Base-by-base conservation (phyloP, 2,113 vertebrate species). In the Noturus placidus region DNA sequence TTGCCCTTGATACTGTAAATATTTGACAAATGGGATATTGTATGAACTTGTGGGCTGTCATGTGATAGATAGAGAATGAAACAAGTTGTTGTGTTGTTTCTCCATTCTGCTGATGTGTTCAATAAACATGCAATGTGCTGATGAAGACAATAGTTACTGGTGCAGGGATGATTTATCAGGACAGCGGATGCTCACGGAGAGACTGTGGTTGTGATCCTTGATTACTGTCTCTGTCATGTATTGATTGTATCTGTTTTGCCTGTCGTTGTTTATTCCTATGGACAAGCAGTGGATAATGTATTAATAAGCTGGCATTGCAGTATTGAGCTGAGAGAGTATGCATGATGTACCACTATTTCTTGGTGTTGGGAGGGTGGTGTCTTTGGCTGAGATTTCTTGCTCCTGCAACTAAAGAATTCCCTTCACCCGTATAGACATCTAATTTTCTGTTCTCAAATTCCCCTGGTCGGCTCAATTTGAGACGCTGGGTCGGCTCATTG, bases 391-490 rank as follows among this genome's bases (percentile, higher is more conserved):
- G 89, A 91, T 91, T 93, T 91, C 86, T 90, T 92, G 85, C 90
- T 91, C 89, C 80, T 93, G 93, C 94, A 93, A 93, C 94, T 94
- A 92, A 92, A 94, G 89, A 86, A 86, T 83, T 90, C 52, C 78
- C 88, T 77, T 89, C 70, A 79, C 85, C 90, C 90, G 93, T 92
- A 93, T 93, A 93, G 94, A 92, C 87, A 91, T 94, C 94, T 95
- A 93, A 95, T 95, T 95, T 95, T 95, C 94, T 94, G 92, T 92
- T 95, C 94, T 95, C 92, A 93, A 94, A 94, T 95, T 95, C 93
- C 94, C 92, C 89, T 59, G 92, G 93, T 95, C 77, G 89, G 93
- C 94, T 95, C 95, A 95, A 95, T 95, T 95, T 94, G 94, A 95
- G 93, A 91, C 89, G 92, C 91, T 91, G 93, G 94, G 91, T 94